Conservation (phyloP, 1,140 invertebrate genomes). For the Vollenhovia emeryi region DNA sequence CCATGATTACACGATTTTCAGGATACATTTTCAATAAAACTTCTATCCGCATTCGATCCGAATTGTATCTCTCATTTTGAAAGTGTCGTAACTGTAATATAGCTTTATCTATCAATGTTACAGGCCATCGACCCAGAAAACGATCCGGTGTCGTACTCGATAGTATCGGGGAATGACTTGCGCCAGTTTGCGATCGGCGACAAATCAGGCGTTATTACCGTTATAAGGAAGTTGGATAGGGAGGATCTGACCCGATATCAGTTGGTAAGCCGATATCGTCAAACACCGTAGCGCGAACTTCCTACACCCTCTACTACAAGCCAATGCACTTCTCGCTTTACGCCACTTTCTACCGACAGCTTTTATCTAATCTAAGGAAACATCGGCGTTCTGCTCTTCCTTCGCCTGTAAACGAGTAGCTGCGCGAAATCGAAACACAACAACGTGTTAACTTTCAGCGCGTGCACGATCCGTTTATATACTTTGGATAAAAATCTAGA, state of each 20-base stretch:
- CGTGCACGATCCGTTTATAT: not conserved
- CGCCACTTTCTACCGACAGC: not conserved
- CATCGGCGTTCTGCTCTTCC: not conserved
- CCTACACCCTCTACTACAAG: conserved; percentile 13
- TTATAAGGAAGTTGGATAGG: conserved; percentile 93
- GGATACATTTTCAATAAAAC: too few species aligned
- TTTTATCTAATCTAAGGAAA: conserved; percentile 27
- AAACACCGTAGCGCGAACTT: conserved; percentile 38
- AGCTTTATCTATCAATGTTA: conserved; percentile 67
- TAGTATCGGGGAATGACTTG: conserved; percentile 94
- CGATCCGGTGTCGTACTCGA: conserved; percentile 93
- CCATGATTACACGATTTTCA: too few species aligned
- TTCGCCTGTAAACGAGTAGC: not conserved
- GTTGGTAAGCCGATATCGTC: conserved; percentile 86
- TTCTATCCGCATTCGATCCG: not conserved
- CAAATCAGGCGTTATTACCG: conserved; percentile 92
- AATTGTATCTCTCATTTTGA: not conserved
- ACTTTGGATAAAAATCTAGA: not conserved
- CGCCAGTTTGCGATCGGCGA: conserved; percentile 94
- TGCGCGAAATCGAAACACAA: not conserved
- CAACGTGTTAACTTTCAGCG: not conserved
- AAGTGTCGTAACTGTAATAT: not conserved
- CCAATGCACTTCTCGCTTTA: conserved; percentile 26
- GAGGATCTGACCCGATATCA: conserved; percentile 95
- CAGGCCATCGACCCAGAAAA: conserved; percentile 95